Percentiles rank a stretch among this genome's conserved stretches.
These are phyloP conservation scores for Iselma pallidipennis DNA, from an alignment of 2,888 invertebrate species.

Conservation along the genomic window DNA sequence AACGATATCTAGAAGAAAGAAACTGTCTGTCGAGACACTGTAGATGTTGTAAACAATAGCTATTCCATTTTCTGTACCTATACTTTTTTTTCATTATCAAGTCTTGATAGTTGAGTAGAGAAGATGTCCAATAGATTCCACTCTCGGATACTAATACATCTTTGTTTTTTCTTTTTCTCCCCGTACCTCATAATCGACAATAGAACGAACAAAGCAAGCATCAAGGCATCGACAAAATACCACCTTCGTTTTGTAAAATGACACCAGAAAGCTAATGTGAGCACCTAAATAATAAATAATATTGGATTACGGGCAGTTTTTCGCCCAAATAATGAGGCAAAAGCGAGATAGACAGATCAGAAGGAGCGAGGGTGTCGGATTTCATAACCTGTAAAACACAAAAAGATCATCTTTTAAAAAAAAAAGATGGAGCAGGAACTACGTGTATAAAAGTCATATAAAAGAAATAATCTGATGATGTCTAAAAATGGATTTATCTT, in stretches of 20 bases:
- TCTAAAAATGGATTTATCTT: neutral
- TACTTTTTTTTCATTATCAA: neutral
- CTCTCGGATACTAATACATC: neutral
- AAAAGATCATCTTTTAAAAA: no score
- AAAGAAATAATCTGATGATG: neutral
- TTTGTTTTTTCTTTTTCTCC: neutral
- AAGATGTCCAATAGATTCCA: no score
- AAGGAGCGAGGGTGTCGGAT: neutral
- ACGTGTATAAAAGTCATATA: neutral
- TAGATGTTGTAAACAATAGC: neutral
- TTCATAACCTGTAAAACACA: neutral
- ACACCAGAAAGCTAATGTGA: slow-evolving; percentile 6
- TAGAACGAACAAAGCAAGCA: no score
- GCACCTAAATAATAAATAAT: slow-evolving; percentile 6
- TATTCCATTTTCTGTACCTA: neutral
- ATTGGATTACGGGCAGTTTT: slow-evolving; percentile 3
- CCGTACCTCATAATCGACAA: neutral
- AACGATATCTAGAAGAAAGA: slow-evolving; percentile 18
- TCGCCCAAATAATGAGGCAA: neutral
- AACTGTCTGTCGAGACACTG: neutral
- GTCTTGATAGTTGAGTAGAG: neutral
- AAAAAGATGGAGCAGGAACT: neutral
- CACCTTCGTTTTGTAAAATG: slow-evolving; percentile 17
- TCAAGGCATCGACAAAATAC: slow-evolving; percentile 6
- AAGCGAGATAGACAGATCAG: neutral